Conservation (phyloP, 2,113 vertebrate genomes). For the Zosterops japonicus region DNA sequence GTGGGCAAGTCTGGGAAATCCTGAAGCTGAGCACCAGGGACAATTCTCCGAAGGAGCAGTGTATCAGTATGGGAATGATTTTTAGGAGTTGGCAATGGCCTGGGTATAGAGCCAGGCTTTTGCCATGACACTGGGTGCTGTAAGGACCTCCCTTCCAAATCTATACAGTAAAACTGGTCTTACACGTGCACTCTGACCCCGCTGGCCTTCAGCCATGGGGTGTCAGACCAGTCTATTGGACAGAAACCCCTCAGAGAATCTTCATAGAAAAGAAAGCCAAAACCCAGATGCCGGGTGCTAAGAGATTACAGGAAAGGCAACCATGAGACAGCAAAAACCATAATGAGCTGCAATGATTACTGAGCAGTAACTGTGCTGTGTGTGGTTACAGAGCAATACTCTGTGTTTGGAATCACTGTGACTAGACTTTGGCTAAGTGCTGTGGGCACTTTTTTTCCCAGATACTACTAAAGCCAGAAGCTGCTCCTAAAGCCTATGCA, state of each 20-base stretch:
- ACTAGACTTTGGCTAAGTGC: not conserved
- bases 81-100: not conserved
- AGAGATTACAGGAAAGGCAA: not conserved
- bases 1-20: not conserved
- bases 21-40: not conserved
- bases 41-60: not conserved
- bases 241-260: not conserved
- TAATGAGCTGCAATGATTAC: not conserved
- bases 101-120: not conserved
- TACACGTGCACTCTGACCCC: not conserved
- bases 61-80: not conserved
- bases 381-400: not conserved
- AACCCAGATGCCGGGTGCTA: not conserved
- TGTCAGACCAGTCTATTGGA: rapidly evolving
- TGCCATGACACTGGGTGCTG: not conserved
- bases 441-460: not conserved
- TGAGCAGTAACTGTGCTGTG: not conserved
- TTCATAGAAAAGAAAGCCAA: not conserved
- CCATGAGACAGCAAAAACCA: not conserved
- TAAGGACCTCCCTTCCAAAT: not conserved
- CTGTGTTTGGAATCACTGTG: not conserved
- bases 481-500: not conserved
- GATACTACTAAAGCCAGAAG: not conserved
- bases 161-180: not conserved
- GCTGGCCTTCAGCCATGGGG: not conserved